A percentile compares a stretch with the other conserved stretches of the same genome.
Evolutionary conservation across 2,113 vertebrate species (phyloP).

Genomic region (Rafetus swinhoei): DNA sequence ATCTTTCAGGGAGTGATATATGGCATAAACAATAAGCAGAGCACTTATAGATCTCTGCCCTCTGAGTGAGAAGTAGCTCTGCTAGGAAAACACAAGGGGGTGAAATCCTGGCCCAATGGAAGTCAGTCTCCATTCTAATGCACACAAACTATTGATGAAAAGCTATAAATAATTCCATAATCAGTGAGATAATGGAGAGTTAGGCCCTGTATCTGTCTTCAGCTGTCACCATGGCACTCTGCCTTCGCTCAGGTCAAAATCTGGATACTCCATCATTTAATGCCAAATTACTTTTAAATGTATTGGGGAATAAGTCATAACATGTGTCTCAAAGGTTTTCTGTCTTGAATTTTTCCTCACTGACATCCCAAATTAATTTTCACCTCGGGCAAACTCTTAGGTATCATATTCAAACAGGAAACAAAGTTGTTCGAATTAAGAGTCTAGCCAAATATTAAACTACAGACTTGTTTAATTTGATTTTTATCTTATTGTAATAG

Average conservation of each 20-base stretch:
- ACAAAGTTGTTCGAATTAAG: not conserved
- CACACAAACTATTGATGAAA: not conserved
- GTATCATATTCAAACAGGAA: not conserved
- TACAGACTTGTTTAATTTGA: not conserved
- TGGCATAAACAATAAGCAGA: not conserved
- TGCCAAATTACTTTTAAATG: not conserved
- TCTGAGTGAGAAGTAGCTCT: not conserved
- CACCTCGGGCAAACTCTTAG: not conserved
- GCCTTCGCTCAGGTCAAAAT: not conserved
- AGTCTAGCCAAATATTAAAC: not conserved
- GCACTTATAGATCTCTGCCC: not conserved
- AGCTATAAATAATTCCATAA: not conserved
- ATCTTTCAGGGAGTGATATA: not conserved
- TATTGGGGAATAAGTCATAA: not conserved
- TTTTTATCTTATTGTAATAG: not conserved
- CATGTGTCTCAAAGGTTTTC: not conserved
- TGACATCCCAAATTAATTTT: not conserved
- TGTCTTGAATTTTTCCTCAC: not conserved
- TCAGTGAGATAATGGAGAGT: not conserved
- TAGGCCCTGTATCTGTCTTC: not conserved
- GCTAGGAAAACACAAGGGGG: not conserved
- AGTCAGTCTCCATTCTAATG: not conserved
- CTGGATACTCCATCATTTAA: not conserved
- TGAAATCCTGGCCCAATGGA: not conserved
- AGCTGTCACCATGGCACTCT: not conserved